Evolutionary conservation across 2,113 vertebrate species (phyloP).

Genomic region (Colius striatus): DNA sequence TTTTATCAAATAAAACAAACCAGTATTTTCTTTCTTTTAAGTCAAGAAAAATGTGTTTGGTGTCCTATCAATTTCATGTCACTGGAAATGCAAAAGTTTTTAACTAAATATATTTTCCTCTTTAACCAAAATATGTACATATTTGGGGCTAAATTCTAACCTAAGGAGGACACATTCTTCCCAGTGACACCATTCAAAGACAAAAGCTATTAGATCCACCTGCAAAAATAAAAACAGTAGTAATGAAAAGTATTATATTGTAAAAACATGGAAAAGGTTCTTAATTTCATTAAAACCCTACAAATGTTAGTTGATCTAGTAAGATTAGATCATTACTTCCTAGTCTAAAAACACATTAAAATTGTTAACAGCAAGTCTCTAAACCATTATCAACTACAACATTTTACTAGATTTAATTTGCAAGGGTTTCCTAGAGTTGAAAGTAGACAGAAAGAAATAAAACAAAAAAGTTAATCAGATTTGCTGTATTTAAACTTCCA

Average conservation of each 20-base stretch:
- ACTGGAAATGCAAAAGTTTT: not conserved
- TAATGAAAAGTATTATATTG: not conserved
- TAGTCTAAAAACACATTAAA: not conserved
- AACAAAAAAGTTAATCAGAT: not conserved
- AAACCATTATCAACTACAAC: not conserved
- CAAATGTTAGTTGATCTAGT: not conserved
- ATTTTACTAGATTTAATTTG: not conserved
- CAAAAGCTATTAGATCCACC: slow-evolving; percentile 5
- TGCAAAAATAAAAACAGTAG: not conserved
- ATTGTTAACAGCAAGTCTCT: not conserved
- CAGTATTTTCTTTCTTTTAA: not conserved
- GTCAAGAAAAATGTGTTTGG: not conserved
- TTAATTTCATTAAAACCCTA: not conserved
- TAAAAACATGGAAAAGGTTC: not conserved
- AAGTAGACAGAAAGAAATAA: not conserved
- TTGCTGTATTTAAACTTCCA: not conserved
- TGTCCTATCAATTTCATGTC: not conserved
- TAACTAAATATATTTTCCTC: not conserved
- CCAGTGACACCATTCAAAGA: not conserved
- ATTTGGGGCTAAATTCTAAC: not conserved
- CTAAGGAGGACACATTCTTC: not conserved
- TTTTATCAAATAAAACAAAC: not conserved
- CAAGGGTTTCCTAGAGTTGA: not conserved
- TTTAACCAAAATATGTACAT: not conserved
- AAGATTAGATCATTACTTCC: not conserved